Evolutionary conservation across 2,888 invertebrate species (phyloP).

Genomic region (Dicyrtomina minuta): DNA sequence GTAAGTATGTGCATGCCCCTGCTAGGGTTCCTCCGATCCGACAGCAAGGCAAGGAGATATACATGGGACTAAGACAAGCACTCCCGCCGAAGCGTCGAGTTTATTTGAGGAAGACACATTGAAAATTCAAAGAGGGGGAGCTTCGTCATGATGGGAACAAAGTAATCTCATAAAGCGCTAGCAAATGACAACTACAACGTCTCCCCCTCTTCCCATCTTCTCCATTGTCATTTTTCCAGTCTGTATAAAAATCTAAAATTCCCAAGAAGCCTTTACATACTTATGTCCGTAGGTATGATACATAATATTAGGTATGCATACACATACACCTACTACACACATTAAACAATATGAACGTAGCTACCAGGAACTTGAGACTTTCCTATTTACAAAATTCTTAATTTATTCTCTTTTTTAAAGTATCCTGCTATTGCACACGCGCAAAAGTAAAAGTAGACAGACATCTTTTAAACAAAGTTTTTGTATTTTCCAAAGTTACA

Average conservation of each 20-base stretch:
- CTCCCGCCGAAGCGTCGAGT: neutral
- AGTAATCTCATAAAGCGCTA: conserved; percentile 30
- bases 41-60: neutral
- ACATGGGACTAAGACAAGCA: neutral
- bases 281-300: too few relatives aligned
- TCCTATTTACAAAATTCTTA: too few relatives aligned
- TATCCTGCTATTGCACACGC: too few relatives aligned
- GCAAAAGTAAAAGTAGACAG: too few relatives aligned
- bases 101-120: conserved; percentile 10
- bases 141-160: conserved; percentile 35
- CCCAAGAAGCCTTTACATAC: conserved; percentile 7
- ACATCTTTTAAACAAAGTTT: too few relatives aligned
- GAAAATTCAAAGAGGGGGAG: conserved; percentile 24
- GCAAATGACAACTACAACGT: conserved; percentile 26
- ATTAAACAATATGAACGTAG: too few relatives aligned
- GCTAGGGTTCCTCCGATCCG: neutral
- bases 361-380: too few relatives aligned
- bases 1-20: neutral
- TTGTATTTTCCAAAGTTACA: too few relatives aligned
- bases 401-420: too few relatives aligned
- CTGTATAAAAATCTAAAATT: neutral
- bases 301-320: too few relatives aligned
- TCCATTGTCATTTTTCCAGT: conserved; percentile 1
- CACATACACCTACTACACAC: too few relatives aligned
- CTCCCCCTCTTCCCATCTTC: conserved; percentile 9